Evolutionary conservation across 2,113 vertebrate species (phyloP).

Genomic region (Zingel zingel): DNA sequence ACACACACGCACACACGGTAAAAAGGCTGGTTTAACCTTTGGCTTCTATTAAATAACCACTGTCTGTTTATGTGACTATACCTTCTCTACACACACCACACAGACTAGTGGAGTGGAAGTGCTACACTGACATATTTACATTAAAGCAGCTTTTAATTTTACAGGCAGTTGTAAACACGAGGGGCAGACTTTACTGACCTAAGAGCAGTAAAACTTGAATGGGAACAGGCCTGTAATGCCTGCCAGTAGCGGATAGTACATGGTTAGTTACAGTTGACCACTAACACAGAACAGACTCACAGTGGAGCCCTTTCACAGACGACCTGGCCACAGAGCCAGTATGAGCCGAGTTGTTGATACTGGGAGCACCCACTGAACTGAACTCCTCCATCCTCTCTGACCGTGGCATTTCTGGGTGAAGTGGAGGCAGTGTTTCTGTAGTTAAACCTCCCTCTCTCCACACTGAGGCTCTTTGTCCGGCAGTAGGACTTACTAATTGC

Average conservation of each 20-base stretch:
- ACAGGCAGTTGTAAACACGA: neutral
- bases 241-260: neutral
- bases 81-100: neutral
- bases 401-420: constrained; percentile 10
- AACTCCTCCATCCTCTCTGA: neutral
- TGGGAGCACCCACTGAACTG: constrained; percentile 20
- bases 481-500: constrained; percentile 6
- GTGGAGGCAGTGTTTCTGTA: constrained; percentile 9
- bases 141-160: constrained; percentile 22
- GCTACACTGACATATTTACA: neutral
- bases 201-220: constrained; percentile 25
- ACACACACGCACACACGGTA: neutral
- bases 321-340: neutral
- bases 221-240: neutral
- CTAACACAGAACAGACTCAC: constrained; percentile 18
- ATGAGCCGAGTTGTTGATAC: neutral
- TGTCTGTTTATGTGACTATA: constrained; percentile 5
- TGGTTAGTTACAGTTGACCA: neutral
- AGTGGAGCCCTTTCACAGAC: neutral
- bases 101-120: neutral
- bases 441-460: constrained; percentile 19
- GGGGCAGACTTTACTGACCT: constrained; percentile 28
- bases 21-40: neutral
- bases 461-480: constrained; percentile 43
- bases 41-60: constrained; percentile 8